Conservation (phyloP, 2,888 invertebrate species). For the Synanthedon vespiformis region DNA sequence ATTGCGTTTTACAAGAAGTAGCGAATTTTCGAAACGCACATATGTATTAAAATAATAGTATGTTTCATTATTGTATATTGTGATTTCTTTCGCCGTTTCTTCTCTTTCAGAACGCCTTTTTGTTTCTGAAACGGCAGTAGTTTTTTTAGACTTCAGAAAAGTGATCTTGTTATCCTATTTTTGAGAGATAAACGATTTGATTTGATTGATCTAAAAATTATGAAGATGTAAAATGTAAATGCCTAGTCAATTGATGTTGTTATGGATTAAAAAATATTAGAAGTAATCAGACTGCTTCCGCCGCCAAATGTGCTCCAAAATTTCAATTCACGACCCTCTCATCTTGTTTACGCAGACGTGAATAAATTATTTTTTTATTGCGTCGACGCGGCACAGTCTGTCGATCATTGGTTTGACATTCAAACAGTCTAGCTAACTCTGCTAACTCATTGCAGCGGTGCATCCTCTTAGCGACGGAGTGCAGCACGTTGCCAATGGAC, state of each 20-base stretch:
- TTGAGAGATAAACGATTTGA: too few relatives aligned
- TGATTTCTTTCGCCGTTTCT: too few relatives aligned
- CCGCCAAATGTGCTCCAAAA: conserved; percentile 20
- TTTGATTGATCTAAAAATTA: too few relatives aligned
- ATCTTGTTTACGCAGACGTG: conserved; percentile 59
- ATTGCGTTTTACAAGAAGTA: conserved; percentile 8
- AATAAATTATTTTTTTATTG: conserved; percentile 69
- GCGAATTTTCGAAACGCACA: neutral
- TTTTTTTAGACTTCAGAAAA: too few relatives aligned
- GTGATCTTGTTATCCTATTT: too few relatives aligned
- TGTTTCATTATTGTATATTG: too few relatives aligned
- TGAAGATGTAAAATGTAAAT: too few relatives aligned
- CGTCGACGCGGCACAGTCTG: conserved; percentile 48
- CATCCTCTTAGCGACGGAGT: conserved; percentile 15
- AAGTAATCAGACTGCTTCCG: conserved; percentile 11
- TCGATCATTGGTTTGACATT: conserved; percentile 70
- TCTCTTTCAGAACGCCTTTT: too few relatives aligned
- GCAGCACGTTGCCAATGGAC: conserved; percentile 11
- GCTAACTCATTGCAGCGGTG: conserved; percentile 57
- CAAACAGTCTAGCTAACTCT: conserved; percentile 64
- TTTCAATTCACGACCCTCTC: conserved; percentile 38
- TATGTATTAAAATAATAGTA: too few relatives aligned
- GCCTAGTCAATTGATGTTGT: neutral
- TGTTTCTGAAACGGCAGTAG: too few relatives aligned
- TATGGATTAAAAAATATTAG: neutral